Evolutionary conservation across 2,797 vertebrate species (phyloP).

Genomic region (Acridotheres tristis): DNA sequence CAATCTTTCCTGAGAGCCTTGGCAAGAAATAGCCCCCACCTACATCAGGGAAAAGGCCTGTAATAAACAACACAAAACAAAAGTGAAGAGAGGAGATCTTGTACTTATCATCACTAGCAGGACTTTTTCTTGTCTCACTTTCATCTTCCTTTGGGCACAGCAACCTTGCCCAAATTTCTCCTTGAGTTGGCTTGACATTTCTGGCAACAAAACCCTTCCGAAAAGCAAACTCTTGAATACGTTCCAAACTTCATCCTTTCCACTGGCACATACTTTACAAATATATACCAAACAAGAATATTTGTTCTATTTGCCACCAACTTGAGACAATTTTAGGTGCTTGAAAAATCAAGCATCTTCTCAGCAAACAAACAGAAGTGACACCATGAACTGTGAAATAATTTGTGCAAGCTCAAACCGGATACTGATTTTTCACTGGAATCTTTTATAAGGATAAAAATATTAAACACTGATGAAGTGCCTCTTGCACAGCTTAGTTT

Average conservation of each 20-base stretch:
- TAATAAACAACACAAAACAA: conserved; percentile 4
- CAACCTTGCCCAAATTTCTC: not conserved
- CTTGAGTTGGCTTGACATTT: not conserved
- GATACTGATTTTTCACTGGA: not conserved
- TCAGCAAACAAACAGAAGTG: not conserved
- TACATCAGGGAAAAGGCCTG: conserved; percentile 96
- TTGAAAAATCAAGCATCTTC: not conserved
- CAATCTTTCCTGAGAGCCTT: conserved; percentile 87
- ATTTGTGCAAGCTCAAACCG: not conserved
- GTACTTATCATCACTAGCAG: not conserved
- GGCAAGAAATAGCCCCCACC: conserved; percentile 96
- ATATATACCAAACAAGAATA: not conserved
- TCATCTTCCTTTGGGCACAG: not conserved
- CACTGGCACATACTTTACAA: not conserved
- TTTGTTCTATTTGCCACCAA: not conserved
- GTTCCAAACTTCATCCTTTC: not conserved
- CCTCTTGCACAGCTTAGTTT: not conserved
- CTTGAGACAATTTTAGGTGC: not conserved
- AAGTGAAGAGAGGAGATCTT: not conserved
- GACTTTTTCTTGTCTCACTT: not conserved
- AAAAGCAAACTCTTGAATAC: not conserved
- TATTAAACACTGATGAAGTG: not conserved
- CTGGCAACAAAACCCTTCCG: not conserved
- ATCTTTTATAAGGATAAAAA: not conserved
- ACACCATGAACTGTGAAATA: not conserved